A percentile compares a stretch with the other conserved stretches of the same genome.
Conservation (phyloP, 2,113 vertebrate species). For the Piaya cayana region DNA sequence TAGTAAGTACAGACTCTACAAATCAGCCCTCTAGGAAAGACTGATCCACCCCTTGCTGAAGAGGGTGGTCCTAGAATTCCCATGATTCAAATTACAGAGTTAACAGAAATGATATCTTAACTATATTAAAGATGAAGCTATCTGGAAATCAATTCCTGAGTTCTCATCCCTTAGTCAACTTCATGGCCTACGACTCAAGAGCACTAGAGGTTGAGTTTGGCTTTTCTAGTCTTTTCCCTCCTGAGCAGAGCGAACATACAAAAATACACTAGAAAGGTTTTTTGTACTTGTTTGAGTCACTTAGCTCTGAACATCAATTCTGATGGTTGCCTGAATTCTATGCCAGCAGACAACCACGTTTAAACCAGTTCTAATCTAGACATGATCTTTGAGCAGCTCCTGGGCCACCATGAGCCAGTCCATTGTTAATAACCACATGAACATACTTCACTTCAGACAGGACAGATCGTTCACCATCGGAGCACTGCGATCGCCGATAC, state of each 20-base stretch:
- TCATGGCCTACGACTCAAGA: background rate
- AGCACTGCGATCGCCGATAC: slow-evolving; percentile 86
- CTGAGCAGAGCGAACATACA: background rate
- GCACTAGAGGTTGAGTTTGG: background rate
- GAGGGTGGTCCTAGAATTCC: background rate
- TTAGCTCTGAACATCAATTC: background rate
- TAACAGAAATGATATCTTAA: background rate
- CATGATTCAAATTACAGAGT: background rate
- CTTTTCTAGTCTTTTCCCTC: background rate
- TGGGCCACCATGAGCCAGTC: background rate
- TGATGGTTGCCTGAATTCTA: background rate
- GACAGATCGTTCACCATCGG: slow-evolving; percentile 88
- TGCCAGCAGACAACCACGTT: background rate
- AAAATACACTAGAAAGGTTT: background rate
- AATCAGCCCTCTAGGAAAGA: background rate
- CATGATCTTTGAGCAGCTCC: background rate
- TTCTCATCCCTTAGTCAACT: background rate
- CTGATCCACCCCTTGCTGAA: background rate
- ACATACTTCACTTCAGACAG: slow-evolving; percentile 90
- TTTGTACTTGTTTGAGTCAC: background rate
- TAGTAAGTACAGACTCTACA: background rate
- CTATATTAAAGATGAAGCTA: background rate
- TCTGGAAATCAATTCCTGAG: background rate
- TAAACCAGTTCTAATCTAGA: background rate
- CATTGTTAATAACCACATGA: background rate